phyloP scores from a whole-genome alignment of 2,797 vertebrate species.

The Chaenodraco wilsoni region DNA sequence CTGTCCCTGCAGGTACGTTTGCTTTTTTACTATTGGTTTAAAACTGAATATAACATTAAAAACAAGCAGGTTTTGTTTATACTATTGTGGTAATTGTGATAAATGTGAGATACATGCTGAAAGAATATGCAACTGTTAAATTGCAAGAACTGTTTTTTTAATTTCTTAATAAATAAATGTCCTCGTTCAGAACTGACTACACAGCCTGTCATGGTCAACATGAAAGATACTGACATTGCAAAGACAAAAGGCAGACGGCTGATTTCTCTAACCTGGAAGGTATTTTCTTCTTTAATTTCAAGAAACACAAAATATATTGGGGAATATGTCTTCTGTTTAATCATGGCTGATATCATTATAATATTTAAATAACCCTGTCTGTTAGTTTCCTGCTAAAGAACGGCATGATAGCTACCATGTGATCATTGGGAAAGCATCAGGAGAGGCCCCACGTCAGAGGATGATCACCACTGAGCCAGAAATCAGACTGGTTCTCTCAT shows the following conservation, averaged over 20 bases:
- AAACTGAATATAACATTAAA: not conserved
- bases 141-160: not conserved
- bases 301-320: not conserved
- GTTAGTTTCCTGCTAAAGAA: slow-evolving; percentile 71
- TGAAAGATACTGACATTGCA: slow-evolving; percentile 32
- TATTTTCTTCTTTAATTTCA: slow-evolving; percentile 41
- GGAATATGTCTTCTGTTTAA: not conserved
- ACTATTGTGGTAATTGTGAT: not conserved
- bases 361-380: slow-evolving; percentile 20
- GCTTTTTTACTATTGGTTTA: not conserved
- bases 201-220: slow-evolving; percentile 69
- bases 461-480: slow-evolving; percentile 24
- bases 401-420: slow-evolving; percentile 70
- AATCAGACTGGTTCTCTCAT: slow-evolving; percentile 75
- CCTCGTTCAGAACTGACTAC: slow-evolving; percentile 78
- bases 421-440: slow-evolving; percentile 78
- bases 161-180: not conserved
- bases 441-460: slow-evolving; percentile 8
- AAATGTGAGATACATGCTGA: not conserved
- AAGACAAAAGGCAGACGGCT: slow-evolving; percentile 68
- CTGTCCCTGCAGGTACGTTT: slow-evolving; percentile 73
- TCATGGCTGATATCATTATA: not conserved
- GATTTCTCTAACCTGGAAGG: slow-evolving; percentile 84
- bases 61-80: not conserved
- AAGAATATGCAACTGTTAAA: not conserved